Percentiles rank a stretch among this genome's conserved stretches.
phyloP scores from a whole-genome alignment of 2,888 invertebrate genomes.

The Cantharis lateralis region DNA sequence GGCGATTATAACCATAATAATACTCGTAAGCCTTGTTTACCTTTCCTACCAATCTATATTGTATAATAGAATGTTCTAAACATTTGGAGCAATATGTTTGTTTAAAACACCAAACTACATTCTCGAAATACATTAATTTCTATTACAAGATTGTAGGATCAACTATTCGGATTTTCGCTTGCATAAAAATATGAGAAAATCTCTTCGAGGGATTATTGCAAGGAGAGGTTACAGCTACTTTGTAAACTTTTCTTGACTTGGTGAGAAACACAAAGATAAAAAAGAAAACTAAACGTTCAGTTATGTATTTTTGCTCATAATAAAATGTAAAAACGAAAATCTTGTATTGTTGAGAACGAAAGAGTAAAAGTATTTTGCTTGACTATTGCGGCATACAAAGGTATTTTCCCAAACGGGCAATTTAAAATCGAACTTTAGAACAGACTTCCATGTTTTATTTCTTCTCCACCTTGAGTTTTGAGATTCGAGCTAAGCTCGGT shows the following conservation, averaged over 20 bases:
- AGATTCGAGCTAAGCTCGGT: neutral
- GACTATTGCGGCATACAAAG: neutral
- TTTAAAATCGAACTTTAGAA: constrained; percentile 8
- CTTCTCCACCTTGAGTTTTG: neutral
- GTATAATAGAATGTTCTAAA: no score
- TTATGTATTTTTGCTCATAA: neutral
- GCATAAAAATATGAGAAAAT: neutral
- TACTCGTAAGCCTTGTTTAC: no score
- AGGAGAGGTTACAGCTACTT: neutral
- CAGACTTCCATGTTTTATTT: neutral
- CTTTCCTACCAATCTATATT: no score
- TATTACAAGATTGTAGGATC: no score
- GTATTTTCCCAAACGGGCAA: constrained; percentile 13
- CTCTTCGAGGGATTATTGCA: neutral
- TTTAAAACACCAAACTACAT: no score
- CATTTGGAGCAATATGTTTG: no score
- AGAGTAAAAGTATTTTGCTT: neutral
- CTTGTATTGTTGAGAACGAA: neutral
- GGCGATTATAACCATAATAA: no score
- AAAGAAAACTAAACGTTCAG: neutral
- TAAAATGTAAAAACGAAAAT: neutral
- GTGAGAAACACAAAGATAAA: neutral
- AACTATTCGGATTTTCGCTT: no score
- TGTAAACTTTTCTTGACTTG: neutral
- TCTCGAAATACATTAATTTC: no score